These are phyloP conservation scores for Plagodis pulveraria DNA, from an alignment of 2,888 invertebrate species.

Conservation along the genomic window DNA sequence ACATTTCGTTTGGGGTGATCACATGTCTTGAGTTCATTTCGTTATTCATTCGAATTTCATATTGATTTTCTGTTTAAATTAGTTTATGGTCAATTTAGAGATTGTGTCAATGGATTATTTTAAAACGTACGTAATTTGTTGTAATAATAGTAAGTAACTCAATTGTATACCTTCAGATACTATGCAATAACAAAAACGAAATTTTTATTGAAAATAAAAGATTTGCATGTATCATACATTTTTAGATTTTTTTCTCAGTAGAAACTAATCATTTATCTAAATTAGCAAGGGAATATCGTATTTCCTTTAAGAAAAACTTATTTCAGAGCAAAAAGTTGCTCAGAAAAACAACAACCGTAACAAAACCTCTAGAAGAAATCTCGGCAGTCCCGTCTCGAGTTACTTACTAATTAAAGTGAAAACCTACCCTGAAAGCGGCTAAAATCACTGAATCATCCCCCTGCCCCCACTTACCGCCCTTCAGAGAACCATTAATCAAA, in stretches of 20 bases:
- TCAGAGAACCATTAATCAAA: slow-evolving; percentile 80
- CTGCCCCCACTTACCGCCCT: slow-evolving; percentile 34
- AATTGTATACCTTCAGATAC: too few species aligned
- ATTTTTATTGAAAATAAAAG: too few species aligned
- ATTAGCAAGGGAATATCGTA: too few species aligned
- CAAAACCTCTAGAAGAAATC: slow-evolving; percentile 34
- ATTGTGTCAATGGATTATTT: slow-evolving; percentile 40
- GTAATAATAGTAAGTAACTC: too few species aligned
- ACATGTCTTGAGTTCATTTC: slow-evolving; percentile 23
- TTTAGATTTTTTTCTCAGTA: too few species aligned
- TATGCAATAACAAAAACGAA: too few species aligned
- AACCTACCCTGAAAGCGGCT: slow-evolving; percentile 54
- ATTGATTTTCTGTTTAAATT: background rate
- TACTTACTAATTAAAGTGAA: slow-evolving; percentile 70
- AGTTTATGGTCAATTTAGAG: background rate
- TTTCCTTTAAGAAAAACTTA: too few species aligned
- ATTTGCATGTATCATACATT: too few species aligned
- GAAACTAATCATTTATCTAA: too few species aligned
- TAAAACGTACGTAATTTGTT: background rate
- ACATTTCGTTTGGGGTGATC: slow-evolving; percentile 40
- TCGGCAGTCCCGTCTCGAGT: slow-evolving; percentile 46
- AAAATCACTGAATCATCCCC: slow-evolving; percentile 68
- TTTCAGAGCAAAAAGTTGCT: too few species aligned
- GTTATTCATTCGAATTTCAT: slow-evolving; percentile 31
- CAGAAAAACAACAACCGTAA: slow-evolving; percentile 42